Evolutionary conservation across 2,797 vertebrate species (phyloP).

Genomic region (Etheostoma perlongum): DNA sequence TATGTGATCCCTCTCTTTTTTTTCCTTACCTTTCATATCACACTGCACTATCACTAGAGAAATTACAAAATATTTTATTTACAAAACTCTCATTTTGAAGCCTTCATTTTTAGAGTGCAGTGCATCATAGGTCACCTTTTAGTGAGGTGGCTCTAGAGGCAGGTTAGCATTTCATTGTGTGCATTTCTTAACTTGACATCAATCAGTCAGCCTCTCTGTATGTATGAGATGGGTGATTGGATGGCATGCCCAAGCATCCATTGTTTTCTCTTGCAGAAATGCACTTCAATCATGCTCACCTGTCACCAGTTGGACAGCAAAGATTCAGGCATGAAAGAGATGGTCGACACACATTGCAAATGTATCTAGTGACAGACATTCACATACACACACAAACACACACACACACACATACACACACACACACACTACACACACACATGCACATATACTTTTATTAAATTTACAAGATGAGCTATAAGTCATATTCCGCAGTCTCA

Average conservation of each 20-base stretch:
- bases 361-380: conserved; percentile 20
- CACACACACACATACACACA: background rate
- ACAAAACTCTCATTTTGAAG: conserved; percentile 1
- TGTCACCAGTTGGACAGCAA: conserved; percentile 47
- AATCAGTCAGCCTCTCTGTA: conserved; percentile 58
- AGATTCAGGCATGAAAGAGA: conserved; percentile 22
- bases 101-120: conserved; percentile 17
- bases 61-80: background rate
- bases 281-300: conserved; percentile 61
- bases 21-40: background rate
- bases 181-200: conserved; percentile 47
- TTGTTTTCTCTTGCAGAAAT: conserved; percentile 55
- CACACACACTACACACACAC: conserved; percentile 2
- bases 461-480: conserved; percentile 51
- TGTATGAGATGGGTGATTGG: conserved; percentile 68
- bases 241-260: conserved; percentile 46
- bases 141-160: conserved; percentile 2
- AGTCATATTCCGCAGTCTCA: conserved; percentile 60
- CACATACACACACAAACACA: background rate
- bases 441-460: conserved; percentile 37
- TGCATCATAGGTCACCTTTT: conserved; percentile 17
- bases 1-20: background rate
- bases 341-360: conserved; percentile 3
- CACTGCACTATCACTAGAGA: background rate
- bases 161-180: conserved; percentile 15